Evolutionary conservation across 2,797 vertebrate genomes (phyloP), one percentile per base, ranked within the genome.

Genomic region (Enteromius viviparus): DNA sequence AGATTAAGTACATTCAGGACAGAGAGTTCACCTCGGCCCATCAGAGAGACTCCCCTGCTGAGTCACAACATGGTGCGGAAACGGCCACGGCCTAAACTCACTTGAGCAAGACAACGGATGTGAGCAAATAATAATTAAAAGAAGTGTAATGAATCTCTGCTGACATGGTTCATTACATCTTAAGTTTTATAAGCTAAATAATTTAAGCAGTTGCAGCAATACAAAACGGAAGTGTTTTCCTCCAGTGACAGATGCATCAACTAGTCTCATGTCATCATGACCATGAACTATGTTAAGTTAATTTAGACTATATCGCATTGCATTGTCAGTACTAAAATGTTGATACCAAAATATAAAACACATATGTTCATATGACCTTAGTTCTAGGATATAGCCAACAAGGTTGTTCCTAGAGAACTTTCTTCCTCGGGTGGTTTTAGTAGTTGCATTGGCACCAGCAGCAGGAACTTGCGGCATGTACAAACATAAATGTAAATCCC

Each of bases 1-100:
- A 86, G 86, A 80, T 69, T 15, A 78, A 79, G 89, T 83, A 72
- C 81, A 65, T 71, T 58, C 77, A 21, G 78, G 65, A 9, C 65
- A 32, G 84, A 76, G 76, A 70, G 80, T 65, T 80, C 23, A 40
- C 84, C 72, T 68, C 83, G 83, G 82, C 51, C 23, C 60, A 88
- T 79, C 91, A 86, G 69, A 70, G 84, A 29, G 49, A 26, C 17
- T 49, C 34, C 15, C 60, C 58, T 26, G 6, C 71, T 71, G 84
- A 19, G 45, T 76, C 64, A 76, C 49, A 79, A 70, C 76, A 87
- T 37, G 45, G 81, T 65, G 37, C 14, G n/a, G 66, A 81, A 34
- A 70, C 3, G 69, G 75, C 74, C 69, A 69, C 0, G 9, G 68
- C 82, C 75, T 75, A 70, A 42, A 79, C 77, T 29, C 76, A 78